Base-by-base conservation (phyloP, 2,888 invertebrate species). In the Vesta saturnalis region DNA sequence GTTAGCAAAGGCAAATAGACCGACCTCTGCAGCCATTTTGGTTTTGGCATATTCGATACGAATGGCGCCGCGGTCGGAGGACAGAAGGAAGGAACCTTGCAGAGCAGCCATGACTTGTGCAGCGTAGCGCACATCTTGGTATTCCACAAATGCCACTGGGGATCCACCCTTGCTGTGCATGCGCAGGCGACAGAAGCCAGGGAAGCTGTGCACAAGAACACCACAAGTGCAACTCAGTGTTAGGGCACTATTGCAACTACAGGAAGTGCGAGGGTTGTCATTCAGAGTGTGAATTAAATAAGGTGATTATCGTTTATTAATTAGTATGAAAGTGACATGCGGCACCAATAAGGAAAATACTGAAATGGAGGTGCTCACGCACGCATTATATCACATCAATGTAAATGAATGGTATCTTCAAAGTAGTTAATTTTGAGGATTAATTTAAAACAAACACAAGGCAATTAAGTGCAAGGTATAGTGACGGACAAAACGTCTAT, bases 31-130 rank as follows among this genome's bases (percentile, higher is more conserved):
- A 84, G 96, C 95, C 97, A 98, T 97, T 91, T 97, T 97, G 87
- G 94, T 96, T 89, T 96, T 95, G 86, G 98, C 98, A 90, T 94
- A 99, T 89, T 99, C 98, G 86, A 99, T 97, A 85, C 97, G 93
- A 85, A 99, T 96, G 84, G 97, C 96, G 80, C 97, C 97, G 85
- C 97, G 94, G 84, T 95, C 95, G 77, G 97, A 97, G 85, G 96
- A 96, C 85, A 96, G 92, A 82, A 97, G 92, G 86, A 95, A 93
- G 85, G 95, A 95, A 85, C 98, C 98, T 87, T 99, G 97, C 81
- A 99, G 92, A 82, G 94, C 91, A 83, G 92, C 91, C 92, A 97
- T 92, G 81, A 97, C 97, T 82, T 94, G 92, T 83, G 94, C 90
- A 82, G 99, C 98, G 86, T 93, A 94, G 81, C 91, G 88, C 81